These are phyloP conservation scores for Dreissena polymorpha DNA, from an alignment of 1,140 invertebrate genomes.

Conservation along the genomic window DNA sequence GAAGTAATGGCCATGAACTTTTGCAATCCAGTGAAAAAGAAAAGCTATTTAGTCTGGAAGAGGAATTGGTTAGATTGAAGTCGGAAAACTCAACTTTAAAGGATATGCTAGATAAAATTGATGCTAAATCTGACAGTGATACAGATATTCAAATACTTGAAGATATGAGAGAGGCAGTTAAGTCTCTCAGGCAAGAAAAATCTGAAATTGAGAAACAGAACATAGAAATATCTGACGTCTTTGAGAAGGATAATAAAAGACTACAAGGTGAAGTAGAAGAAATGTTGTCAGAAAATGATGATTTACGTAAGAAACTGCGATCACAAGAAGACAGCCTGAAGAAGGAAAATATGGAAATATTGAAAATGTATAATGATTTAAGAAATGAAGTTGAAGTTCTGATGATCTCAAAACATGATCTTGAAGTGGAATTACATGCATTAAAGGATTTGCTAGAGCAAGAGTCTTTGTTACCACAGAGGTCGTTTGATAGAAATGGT, in stretches of 20 bases:
- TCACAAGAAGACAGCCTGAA: constrained; percentile 33
- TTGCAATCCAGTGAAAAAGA: not conserved
- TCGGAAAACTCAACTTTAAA: constrained; percentile 44
- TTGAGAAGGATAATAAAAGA: constrained; percentile 27
- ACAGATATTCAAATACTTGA: constrained; percentile 39
- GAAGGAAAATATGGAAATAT: constrained; percentile 47
- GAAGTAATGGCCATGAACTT: too few relatives aligned
- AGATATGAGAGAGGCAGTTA: constrained; percentile 45
- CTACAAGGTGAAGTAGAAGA: constrained; percentile 42
- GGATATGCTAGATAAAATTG: constrained; percentile 6
- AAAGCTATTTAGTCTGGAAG: not conserved
- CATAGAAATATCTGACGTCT: constrained; percentile 12
- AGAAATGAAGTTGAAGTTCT: constrained; percentile 36
- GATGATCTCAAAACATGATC: constrained; percentile 37
- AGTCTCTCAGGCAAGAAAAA: constrained; percentile 27
- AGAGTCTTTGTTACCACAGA: constrained; percentile 3
- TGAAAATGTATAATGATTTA: constrained; percentile 50
- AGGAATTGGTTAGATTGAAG: constrained; percentile 30
- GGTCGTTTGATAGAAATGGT: constrained; percentile 34
- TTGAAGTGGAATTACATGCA: constrained; percentile 32
- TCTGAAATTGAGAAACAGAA: constrained; percentile 13
- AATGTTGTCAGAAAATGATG: constrained; percentile 27
- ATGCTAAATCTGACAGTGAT: constrained; percentile 16
- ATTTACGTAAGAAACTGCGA: constrained; percentile 34
- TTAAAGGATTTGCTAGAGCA: constrained; percentile 40